Evolutionary conservation across 2,797 vertebrate genomes (phyloP), one percentile per base, ranked within the genome.

Genomic region (Decapterus maruadsi): DNA sequence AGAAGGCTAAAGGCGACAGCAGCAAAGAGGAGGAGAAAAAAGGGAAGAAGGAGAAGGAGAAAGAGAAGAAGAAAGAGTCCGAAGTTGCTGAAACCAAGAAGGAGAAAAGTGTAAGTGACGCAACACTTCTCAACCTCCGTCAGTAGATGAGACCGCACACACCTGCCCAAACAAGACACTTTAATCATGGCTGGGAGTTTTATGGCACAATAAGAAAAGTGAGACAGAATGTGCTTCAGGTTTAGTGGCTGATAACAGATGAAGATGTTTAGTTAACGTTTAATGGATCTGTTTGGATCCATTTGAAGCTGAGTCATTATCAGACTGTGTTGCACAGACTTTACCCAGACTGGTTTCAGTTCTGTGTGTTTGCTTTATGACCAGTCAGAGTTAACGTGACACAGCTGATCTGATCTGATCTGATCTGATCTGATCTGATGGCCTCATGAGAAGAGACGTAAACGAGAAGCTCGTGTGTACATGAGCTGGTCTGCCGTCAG

Each of bases 11-110:
- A 95, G 93, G 84, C 0, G 97, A 98, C 87, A 94, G 91, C 84
- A 80, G 92, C 81, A 97, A 96, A 90, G 97, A 97, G 89, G 97
- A 96, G 72, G 97, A 98, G 94, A 98, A 91, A 95, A 99, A 97
- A 89, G 96, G 96, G 57, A 97, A 97, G 78, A 97, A 97, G 89
- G 96, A 98, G 73, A 96, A 96, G 3, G 26, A 26, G 26, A 26
- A 26, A 74, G 93, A 95, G 76, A 95, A 95, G 86, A 95, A 96
- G 83, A 95, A 95, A 54, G 96, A 97, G 66, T 84, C 95, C 48
- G 98, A 97, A 73, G 94, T 90, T 43, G 93, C 92, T 12, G 97
- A 99, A 66, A 82, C 88, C 64, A 99, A 99, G 91, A 99, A 99
- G 86, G 98, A 98, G 22, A 96, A 95, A 81, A 96, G 85, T 57